Percentiles rank a stretch among this genome's conserved stretches.
Evolutionary conservation across 2,888 invertebrate genomes (phyloP).

Genomic region (Cryptocephalus primarius): DNA sequence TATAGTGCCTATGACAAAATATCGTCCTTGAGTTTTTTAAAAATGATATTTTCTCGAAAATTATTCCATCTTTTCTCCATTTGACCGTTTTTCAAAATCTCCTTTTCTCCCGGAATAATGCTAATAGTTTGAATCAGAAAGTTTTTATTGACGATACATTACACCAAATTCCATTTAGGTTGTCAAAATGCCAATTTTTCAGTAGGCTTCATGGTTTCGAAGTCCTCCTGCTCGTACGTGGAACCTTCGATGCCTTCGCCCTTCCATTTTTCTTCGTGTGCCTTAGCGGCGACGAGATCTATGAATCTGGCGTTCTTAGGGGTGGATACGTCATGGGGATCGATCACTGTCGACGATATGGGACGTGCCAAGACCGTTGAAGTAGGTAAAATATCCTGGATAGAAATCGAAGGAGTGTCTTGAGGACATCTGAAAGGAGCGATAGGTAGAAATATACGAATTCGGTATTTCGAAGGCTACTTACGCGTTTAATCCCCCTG

Average conservation of each 20-base stretch:
- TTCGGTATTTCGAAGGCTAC: neutral
- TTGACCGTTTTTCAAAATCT: no score
- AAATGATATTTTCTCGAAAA: no score
- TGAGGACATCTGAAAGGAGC: neutral
- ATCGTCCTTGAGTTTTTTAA: no score
- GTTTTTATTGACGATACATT: neutral
- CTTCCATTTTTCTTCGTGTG: neutral
- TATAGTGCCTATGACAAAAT: no score
- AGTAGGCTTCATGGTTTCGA: no score
- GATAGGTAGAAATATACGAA: no score
- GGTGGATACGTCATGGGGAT: neutral
- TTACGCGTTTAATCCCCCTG: constrained; percentile 25
- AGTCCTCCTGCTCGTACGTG: neutral
- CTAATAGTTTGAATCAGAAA: constrained; percentile 3
- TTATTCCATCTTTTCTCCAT: no score
- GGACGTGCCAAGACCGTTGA: neutral
- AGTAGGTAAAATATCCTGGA: neutral
- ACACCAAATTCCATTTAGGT: no score
- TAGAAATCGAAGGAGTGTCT: neutral
- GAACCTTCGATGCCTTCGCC: neutral
- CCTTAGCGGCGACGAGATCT: neutral
- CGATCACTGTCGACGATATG: neutral
- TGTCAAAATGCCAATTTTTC: no score
- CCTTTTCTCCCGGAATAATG: no score
- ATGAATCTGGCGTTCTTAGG: neutral